phyloP scores from a whole-genome alignment of 2,797 vertebrate species.

The Trichosurus vulpecula region DNA sequence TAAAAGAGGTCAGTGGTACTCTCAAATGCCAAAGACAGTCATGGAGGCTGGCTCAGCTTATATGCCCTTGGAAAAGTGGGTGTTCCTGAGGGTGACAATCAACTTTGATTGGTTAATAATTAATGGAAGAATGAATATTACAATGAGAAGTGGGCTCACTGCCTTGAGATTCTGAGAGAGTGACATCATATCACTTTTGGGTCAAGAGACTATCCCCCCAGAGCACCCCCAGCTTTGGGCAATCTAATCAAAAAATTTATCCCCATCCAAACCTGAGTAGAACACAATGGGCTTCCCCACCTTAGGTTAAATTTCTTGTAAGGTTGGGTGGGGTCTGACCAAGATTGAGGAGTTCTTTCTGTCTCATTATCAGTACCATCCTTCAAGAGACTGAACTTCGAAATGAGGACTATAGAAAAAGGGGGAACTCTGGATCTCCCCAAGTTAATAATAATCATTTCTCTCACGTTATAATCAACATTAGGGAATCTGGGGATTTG shows the following conservation, averaged over 20 bases:
- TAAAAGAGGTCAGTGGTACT: neutral
- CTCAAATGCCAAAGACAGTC: neutral
- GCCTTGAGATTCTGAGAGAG: neutral
- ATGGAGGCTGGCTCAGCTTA: neutral
- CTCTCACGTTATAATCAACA: neutral
- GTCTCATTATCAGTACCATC: neutral
- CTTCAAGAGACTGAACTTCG: neutral
- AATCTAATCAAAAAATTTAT: too few relatives aligned
- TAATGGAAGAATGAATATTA: neutral
- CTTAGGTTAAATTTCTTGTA: neutral
- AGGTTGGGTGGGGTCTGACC: neutral
- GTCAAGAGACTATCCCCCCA: neutral
- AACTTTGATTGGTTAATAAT: too few relatives aligned
- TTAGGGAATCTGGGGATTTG: neutral
- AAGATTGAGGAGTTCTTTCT: too few relatives aligned
- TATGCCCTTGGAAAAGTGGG: too few relatives aligned
- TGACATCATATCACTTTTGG: neutral
- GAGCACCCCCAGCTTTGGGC: too few relatives aligned
- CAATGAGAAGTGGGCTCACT: neutral
- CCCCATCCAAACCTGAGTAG: neutral
- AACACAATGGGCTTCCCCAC: neutral
- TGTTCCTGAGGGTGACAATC: too few relatives aligned
- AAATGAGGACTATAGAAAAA: neutral
- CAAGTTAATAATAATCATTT: too few relatives aligned
- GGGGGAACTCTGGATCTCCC: neutral